Percentiles rank a stretch among this genome's conserved stretches.
Evolutionary conservation across 2,888 invertebrate species (phyloP).

Genomic region (Sphecodes monilicornis): DNA sequence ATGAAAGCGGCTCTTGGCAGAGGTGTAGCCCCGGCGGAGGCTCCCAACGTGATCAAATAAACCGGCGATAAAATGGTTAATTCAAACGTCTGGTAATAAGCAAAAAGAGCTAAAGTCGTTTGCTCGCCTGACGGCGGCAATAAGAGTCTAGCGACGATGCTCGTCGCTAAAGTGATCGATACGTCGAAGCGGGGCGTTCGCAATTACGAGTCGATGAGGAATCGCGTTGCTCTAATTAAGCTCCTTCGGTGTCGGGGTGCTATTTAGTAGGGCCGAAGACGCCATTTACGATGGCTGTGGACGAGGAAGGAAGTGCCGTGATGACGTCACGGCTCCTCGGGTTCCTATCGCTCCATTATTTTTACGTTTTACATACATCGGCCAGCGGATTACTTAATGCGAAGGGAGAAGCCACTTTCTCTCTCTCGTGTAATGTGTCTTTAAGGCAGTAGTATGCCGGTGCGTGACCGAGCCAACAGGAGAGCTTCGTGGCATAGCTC

Average conservation of each 20-base stretch:
- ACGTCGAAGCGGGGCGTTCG: constrained; percentile 32
- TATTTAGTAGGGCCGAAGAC: constrained; percentile 11
- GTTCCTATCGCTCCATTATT: constrained; percentile 30
- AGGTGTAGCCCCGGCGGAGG: not conserved
- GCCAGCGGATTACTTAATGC: constrained; percentile 67
- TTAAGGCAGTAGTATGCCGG: constrained; percentile 62
- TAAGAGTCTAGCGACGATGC: constrained; percentile 13
- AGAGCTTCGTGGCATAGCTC: constrained; percentile 34
- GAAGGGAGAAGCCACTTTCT: constrained; percentile 68
- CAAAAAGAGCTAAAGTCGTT: constrained; percentile 9
- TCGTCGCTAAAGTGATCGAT: constrained; percentile 40
- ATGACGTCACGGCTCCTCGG: constrained; percentile 47
- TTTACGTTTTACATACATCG: constrained; percentile 46
- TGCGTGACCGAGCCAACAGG: constrained; percentile 58
- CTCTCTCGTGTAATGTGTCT: constrained; percentile 71
- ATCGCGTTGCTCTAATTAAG: constrained; percentile 43
- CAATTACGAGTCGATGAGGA: constrained; percentile 33
- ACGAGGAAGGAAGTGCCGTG: constrained; percentile 37
- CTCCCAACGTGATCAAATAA: not conserved
- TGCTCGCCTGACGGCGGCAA: not conserved
- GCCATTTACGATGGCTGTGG: not conserved
- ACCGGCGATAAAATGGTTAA: not conserved
- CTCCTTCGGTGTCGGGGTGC: not conserved
- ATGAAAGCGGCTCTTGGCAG: not conserved
- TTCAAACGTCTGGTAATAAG: not conserved